Percentiles rank a stretch among this genome's conserved stretches.
phyloP scores from a whole-genome alignment of 2,888 invertebrate species.

The Isoperla grammatica region DNA sequence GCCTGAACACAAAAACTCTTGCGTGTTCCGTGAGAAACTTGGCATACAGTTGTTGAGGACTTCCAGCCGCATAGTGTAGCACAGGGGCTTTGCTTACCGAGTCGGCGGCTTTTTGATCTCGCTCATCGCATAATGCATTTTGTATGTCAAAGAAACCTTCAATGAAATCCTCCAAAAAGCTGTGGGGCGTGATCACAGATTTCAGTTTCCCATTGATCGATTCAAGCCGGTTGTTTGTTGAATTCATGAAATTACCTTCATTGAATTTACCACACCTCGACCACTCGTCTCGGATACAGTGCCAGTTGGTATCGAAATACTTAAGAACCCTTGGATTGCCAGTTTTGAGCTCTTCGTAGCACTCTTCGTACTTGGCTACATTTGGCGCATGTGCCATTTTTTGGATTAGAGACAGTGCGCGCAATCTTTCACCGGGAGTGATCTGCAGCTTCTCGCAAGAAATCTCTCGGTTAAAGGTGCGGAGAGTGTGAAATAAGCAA shows the following conservation, averaged over 20 bases:
- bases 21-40: neutral
- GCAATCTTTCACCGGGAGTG: conserved; percentile 20
- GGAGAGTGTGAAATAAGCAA: conserved; percentile 28
- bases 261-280: conserved; percentile 19
- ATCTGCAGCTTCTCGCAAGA: conserved; percentile 27
- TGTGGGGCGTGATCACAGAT: conserved; percentile 23
- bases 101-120: conserved; percentile 23
- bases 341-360: neutral
- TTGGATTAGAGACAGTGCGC: conserved; percentile 22
- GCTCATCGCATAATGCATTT: conserved; percentile 13
- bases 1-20: neutral
- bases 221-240: conserved; percentile 29
- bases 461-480: conserved; percentile 31
- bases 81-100: conserved; percentile 15
- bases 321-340: neutral
- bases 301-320: conserved; percentile 32
- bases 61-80: neutral
- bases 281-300: conserved; percentile 29
- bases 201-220: conserved; percentile 28
- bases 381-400: conserved; percentile 21
- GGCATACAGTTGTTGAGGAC: neutral
- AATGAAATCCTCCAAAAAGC: conserved; percentile 23
- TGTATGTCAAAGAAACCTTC: conserved; percentile 25
- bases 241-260: conserved; percentile 26
- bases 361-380: neutral